These are phyloP conservation scores for Hesperia comma DNA, from an alignment of 2,888 invertebrate genomes.

Conservation along the genomic window DNA sequence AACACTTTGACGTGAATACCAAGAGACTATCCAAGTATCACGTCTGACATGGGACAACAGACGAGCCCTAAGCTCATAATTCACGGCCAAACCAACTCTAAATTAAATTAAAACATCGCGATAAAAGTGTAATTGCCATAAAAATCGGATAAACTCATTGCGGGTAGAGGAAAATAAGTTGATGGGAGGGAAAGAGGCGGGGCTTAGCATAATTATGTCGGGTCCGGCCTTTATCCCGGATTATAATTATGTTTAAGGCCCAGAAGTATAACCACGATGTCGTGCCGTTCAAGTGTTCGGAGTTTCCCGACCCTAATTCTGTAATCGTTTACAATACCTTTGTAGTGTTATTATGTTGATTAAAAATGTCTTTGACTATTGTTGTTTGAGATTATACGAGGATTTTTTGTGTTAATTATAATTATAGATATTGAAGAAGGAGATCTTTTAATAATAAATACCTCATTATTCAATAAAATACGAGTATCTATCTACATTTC, in stretches of 20 bases:
- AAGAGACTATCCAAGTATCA: not conserved
- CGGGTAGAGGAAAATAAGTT: constrained; percentile 49
- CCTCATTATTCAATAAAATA: no score
- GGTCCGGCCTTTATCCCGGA: constrained; percentile 37
- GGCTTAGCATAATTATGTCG: constrained; percentile 60
- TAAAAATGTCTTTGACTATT: constrained; percentile 4
- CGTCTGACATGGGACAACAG: constrained; percentile 5
- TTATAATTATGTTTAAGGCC: constrained; percentile 38
- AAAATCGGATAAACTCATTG: constrained; percentile 65
- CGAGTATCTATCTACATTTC: no score
- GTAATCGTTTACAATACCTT: constrained; percentile 14
- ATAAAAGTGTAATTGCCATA: constrained; percentile 79
- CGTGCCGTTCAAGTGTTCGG: constrained; percentile 12
- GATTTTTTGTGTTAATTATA: not conserved
- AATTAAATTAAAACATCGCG: constrained; percentile 75
- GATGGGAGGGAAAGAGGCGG: constrained; percentile 52
- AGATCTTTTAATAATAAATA: no score
- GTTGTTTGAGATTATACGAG: not conserved
- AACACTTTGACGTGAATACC: no score
- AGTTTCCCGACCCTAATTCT: constrained; percentile 14
- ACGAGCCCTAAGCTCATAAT: constrained; percentile 21
- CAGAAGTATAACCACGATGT: constrained; percentile 16
- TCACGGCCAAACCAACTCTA: constrained; percentile 23
- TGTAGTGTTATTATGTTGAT: constrained; percentile 1
- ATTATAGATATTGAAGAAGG: no score